Evolutionary conservation across 2,113 vertebrate species (phyloP).

Genomic region (Tragelaphus buxtoni): DNA sequence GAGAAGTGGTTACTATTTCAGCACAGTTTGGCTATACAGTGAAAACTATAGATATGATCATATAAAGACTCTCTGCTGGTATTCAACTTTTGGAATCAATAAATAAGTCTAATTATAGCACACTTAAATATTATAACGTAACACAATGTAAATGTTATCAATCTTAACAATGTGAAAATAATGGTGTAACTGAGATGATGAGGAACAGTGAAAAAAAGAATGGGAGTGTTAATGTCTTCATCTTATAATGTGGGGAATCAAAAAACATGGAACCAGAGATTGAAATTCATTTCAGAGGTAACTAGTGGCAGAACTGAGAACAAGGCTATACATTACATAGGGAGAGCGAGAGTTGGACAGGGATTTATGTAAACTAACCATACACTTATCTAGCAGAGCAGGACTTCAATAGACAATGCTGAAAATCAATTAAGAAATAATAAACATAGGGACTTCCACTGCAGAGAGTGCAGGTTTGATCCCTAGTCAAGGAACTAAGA

Average conservation of each 20-base stretch:
- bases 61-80: background rate
- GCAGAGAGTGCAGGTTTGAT: background rate
- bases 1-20: background rate
- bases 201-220: background rate
- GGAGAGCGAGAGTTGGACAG: background rate
- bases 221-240: background rate
- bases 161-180: slow-evolving; percentile 15
- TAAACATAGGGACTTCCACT: background rate
- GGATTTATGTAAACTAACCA: background rate
- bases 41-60: background rate
- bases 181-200: background rate
- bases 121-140: background rate
- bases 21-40: background rate
- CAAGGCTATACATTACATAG: background rate
- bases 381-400: background rate
- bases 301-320: background rate
- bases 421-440: slow-evolving; percentile 17
- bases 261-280: background rate
- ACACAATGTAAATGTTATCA: background rate
- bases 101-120: background rate
- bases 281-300: background rate
- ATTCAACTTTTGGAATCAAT: background rate
- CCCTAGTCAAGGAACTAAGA: background rate
- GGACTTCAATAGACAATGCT: background rate
- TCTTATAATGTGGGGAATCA: background rate